Percentiles rank a stretch among this genome's conserved stretches.
Evolutionary conservation across 2,113 vertebrate genomes (phyloP).

Genomic region (Poicephalus gulielmi): DNA sequence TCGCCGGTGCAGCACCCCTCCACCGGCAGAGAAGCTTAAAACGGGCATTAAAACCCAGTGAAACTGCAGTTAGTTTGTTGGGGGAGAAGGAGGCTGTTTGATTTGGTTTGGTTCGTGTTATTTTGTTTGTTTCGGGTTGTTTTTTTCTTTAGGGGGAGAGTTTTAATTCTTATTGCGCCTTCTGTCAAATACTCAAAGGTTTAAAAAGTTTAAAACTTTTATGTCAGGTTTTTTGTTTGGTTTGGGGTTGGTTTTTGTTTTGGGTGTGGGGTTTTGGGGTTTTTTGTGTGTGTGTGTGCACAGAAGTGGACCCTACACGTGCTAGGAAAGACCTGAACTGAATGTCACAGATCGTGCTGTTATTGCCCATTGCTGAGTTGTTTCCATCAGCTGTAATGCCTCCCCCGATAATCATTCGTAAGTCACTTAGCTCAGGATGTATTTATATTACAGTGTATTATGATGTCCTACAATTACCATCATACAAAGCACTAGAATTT

Average conservation of each 20-base stretch:
- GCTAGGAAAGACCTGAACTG: background rate
- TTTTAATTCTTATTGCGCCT: accelerated
- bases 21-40: background rate
- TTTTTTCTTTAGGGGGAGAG: background rate
- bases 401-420: background rate
- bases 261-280: no score
- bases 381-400: background rate
- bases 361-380: accelerated
- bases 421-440: background rate
- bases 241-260: background rate
- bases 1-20: no score
- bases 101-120: background rate
- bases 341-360: accelerated
- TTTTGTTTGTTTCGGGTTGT: background rate
- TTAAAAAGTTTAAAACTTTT: background rate
- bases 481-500: background rate
- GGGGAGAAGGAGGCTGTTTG: background rate
- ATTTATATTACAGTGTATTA: background rate
- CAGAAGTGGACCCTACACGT: background rate
- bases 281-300: no score
- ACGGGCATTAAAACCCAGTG: accelerated
- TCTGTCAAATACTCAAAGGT: no score
- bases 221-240: background rate
- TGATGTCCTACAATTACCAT: background rate
- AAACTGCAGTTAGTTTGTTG: background rate